These are phyloP conservation scores for Eubasilissa regina DNA, from an alignment of 1,140 invertebrate genomes.

Conservation along the genomic window DNA sequence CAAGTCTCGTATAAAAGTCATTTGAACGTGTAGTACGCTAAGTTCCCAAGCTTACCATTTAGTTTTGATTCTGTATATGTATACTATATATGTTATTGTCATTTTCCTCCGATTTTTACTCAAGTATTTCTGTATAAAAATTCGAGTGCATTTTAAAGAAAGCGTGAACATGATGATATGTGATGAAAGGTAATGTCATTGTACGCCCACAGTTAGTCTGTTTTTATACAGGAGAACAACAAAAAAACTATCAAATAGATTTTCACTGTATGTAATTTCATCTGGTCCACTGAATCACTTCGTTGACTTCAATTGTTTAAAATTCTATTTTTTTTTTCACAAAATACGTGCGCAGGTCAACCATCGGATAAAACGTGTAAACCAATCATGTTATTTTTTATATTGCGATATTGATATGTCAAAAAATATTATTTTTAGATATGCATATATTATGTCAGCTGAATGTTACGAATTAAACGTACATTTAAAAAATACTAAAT, in stretches of 20 bases:
- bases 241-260: neutral
- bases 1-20: too few relatives aligned
- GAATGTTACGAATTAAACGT: too few relatives aligned
- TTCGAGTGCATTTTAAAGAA: too few relatives aligned
- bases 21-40: too few relatives aligned
- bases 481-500: too few relatives aligned
- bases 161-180: neutral
- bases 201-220: neutral
- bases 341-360: neutral
- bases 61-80: too few relatives aligned
- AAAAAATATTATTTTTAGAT: slow-evolving; percentile 16
- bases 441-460: slow-evolving; percentile 1
- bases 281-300: neutral
- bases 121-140: too few relatives aligned
- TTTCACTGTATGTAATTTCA: neutral
- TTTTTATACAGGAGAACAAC: neutral
- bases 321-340: neutral
- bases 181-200: neutral
- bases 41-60: too few relatives aligned
- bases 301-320: neutral
- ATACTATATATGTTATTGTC: too few relatives aligned
- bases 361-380: neutral
- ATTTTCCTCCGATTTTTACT: too few relatives aligned
- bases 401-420: slow-evolving; percentile 30
- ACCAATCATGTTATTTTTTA: neutral